These are phyloP conservation scores for Poecilobothrus nobilitatus DNA, from an alignment of 2,888 invertebrate genomes.

Conservation along the genomic window DNA sequence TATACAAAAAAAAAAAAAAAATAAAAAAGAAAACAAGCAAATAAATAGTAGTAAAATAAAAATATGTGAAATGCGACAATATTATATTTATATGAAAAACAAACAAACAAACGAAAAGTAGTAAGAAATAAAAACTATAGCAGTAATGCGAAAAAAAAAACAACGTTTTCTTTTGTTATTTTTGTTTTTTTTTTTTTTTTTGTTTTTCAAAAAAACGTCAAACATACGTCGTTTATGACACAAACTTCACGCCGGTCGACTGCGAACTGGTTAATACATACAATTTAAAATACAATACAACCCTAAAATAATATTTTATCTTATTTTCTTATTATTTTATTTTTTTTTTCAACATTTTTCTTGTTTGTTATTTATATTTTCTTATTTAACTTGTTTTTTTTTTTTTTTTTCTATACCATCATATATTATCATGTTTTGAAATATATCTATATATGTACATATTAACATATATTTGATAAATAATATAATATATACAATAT, in stretches of 20 bases:
- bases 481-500: too few relatives aligned
- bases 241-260: constrained; percentile 46
- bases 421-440: too few relatives aligned
- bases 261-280: constrained; percentile 44
- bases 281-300: constrained; percentile 35
- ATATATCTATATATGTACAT: too few relatives aligned
- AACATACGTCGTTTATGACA: constrained; percentile 29
- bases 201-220: constrained; percentile 10
- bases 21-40: too few relatives aligned
- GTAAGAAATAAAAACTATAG: background rate
- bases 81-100: too few relatives aligned
- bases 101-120: too few relatives aligned
- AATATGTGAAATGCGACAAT: too few relatives aligned
- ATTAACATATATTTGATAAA: too few relatives aligned
- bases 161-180: constrained; percentile 15
- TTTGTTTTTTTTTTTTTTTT: constrained; percentile 16
- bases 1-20: too few relatives aligned
- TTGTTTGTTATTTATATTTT: background rate
- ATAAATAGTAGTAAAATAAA: too few relatives aligned
- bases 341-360: background rate
- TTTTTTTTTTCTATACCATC: background rate
- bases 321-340: background rate
- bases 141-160: constrained; percentile 10
- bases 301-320: constrained; percentile 27
- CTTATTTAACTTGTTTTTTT: background rate